Percentiles rank a stretch among this genome's conserved stretches.
These are phyloP conservation scores for Leucophenga montana DNA, from an alignment of 2,888 invertebrate genomes.

Conservation along the genomic window DNA sequence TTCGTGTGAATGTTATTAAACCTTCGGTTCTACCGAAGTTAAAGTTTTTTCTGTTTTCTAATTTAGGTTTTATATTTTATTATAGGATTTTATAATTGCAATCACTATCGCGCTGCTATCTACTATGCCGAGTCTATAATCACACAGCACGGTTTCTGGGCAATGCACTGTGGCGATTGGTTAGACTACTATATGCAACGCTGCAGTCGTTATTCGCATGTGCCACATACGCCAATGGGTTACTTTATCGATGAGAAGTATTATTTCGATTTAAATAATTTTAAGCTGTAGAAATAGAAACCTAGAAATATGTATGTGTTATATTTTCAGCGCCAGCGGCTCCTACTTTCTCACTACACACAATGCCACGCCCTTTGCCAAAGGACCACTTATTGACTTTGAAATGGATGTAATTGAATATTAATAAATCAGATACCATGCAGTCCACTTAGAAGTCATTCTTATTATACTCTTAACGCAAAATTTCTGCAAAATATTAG, in stretches of 20 bases:
- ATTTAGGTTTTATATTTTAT: neutral
- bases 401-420: conserved; percentile 46
- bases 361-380: conserved; percentile 56
- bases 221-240: conserved; percentile 72
- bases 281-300: neutral
- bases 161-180: conserved; percentile 75
- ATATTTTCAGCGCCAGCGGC: conserved; percentile 73
- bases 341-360: conserved; percentile 74
- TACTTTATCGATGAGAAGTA: conserved; percentile 75
- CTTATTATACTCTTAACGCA: too few species aligned
- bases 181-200: conserved; percentile 74
- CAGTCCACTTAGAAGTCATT: too few species aligned
- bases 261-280: neutral
- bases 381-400: conserved; percentile 51
- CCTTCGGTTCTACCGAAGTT: too few species aligned
- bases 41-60: too few species aligned
- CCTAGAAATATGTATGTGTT: neutral
- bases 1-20: neutral
- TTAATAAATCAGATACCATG: neutral
- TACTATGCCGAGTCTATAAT: conserved; percentile 77
- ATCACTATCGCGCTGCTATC: conserved; percentile 76
- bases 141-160: conserved; percentile 76
- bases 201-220: conserved; percentile 66
- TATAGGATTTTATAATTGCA: conserved; percentile 74
- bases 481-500: too few species aligned